Conservation (phyloP, 2,797 vertebrate genomes). For the Cuculus canorus region DNA sequence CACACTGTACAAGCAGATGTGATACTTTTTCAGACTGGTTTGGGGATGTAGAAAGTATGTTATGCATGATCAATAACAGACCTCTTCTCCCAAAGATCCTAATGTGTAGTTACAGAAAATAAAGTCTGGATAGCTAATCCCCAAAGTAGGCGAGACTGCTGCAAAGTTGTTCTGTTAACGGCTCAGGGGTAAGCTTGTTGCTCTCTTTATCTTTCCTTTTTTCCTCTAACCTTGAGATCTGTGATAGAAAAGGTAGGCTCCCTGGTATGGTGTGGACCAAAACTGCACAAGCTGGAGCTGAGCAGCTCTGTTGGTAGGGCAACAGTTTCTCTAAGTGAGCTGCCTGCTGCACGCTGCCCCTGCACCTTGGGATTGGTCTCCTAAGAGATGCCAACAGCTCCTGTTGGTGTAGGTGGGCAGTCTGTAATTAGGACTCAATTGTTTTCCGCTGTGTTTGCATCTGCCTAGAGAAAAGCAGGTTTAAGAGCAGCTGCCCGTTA, state of each 20-base stretch:
- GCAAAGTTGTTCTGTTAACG: neutral
- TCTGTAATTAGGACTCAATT: neutral
- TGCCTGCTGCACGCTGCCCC: fast-evolving
- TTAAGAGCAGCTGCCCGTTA: neutral
- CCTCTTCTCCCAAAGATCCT: neutral
- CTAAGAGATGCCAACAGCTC: neutral
- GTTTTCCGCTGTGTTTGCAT: neutral
- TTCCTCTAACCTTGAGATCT: no score
- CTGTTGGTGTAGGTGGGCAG: fast-evolving
- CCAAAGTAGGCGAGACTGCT: neutral
- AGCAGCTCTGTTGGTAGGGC: neutral
- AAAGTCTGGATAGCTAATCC: neutral
- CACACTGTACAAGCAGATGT: neutral
- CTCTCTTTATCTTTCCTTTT: no score
- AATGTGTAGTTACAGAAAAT: neutral
- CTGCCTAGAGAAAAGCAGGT: neutral
- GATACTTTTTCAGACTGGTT: neutral
- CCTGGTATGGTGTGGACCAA: no score
- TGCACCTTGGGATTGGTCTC: fast-evolving
- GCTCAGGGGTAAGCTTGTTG: no score
- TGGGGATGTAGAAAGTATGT: neutral
- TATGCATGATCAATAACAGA: no score
- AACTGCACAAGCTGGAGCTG: neutral
- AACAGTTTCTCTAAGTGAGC: neutral
- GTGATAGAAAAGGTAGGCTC: no score